Base-by-base conservation (phyloP, 2,888 invertebrate genomes). In the Tipula helvola region DNA sequence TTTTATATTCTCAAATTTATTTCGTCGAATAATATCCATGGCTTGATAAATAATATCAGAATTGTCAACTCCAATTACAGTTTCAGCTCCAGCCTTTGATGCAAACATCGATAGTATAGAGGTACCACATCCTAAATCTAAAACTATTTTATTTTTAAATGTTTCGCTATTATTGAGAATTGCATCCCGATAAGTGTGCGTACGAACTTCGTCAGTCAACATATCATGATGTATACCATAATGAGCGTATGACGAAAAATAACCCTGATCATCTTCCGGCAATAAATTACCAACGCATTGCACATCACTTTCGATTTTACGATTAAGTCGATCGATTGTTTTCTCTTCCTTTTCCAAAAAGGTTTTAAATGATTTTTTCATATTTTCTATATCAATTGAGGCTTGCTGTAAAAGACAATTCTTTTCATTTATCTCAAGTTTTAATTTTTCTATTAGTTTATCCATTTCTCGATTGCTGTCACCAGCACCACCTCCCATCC, bases 51-150 rank as follows among this genome's bases (percentile, higher is more conserved):
- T 96, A 88, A 99, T 97, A 89, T 98, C 97, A 0, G 99, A 99
- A 91, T 97, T 97, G 91, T 99, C 99, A 88, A 99, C 95, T 88
- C 97, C 99, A 90, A 96, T 95, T 5, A 99, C 97, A 92, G 94
- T 95, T 87, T 94, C 93, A 83, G 99, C 99, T 39, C 98, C 99
- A 36, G 98, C 97, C 90, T 96, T 95, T 12, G 98, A 98, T 88
- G 97, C 96, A 93, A 99, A 99, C 97, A 99, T 98, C 13, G 98
- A 98, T 36, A 99, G 92, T 88, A 99, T 99, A 41, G 98, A 97
- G 0, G 99, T 99, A 36, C 99, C 99, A 92, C 99, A 99, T 47
- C 99, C 99, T 87, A 99, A 95, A 92, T 99, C 99, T 87, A 99
- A 92, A 28, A 99, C 97, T 36, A 94, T 92, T 91, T 97, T 97